Base-by-base conservation (phyloP, 2,888 invertebrate species). In the Lottia gigantea region DNA sequence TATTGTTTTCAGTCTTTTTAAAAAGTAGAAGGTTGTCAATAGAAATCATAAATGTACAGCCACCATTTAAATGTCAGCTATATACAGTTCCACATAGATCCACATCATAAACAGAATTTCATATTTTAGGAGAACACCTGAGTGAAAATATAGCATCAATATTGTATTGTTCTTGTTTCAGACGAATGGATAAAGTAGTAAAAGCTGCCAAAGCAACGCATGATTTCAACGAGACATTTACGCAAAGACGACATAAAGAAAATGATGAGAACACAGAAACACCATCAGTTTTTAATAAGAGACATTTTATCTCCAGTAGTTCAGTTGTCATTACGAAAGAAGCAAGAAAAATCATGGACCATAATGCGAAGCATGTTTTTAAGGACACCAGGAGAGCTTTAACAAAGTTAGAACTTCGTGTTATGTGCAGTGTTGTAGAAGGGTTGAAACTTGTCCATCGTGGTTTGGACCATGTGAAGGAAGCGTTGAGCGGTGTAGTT, bases 391-490 rank as follows among this genome's bases (percentile, higher is more conserved):
- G 68, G 1, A 74, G 76, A 16, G 74, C 73, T 1, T 66, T 83
- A 31, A 68, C 72, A 6, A 82, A 82, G 49, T 67, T 76, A 8
- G 82, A 84, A 49, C 64, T 82, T 3, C 74, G 71, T 31, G 78
- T 78, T 46, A 76, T 84, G 77, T 62, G 80, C n/a, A 78, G 80
- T 63, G 81, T 84, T 19, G 80, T 81, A 1, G 82, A 83, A 4
- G 83, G 83, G 8, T 70, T 83, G 45, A 81, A 79, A 65, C 72
- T 83, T 7, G 76, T 83, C 26, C 84, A 84, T 71, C 80, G 80
- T 72, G 81, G 79, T 26, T 80, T 80, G 15, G 82, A 82, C 62
- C 80, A 80, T 46, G 78, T 84, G 4, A 84, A 84, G 70, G 82
- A 83, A 64, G 82, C 79, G 31, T 66, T 84, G 16, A 79, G 82